Percentiles rank a stretch among this genome's conserved stretches.
Conservation (phyloP, 2,797 vertebrate genomes). For the Passerculus sandwichensis region DNA sequence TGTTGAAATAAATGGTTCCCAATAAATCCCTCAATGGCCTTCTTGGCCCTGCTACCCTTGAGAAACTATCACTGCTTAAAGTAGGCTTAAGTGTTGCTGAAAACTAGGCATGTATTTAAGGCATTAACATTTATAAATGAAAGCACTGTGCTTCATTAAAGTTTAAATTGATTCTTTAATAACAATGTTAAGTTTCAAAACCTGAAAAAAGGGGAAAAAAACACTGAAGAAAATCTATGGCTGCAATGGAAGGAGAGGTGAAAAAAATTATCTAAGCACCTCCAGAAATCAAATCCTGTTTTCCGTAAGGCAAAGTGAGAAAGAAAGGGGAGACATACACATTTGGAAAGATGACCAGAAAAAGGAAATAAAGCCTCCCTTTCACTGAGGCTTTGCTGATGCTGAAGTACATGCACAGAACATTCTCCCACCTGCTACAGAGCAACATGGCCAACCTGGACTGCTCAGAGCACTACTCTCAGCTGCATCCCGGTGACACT, state of each 20-base stretch:
- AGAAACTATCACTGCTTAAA: not conserved
- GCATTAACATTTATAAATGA: not conserved
- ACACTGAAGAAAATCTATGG: not conserved
- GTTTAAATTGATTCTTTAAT: constrained; percentile 7
- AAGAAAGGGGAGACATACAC: not conserved
- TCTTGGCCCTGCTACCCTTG: not conserved
- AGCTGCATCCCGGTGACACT: not conserved
- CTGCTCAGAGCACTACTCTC: not conserved
- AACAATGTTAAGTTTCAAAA: not conserved
- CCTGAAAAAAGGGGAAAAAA: not conserved
- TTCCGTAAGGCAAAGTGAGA: not conserved
- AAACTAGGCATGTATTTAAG: not conserved
- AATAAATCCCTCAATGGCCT: not conserved
- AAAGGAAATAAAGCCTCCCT: not conserved
- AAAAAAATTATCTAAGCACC: not conserved
- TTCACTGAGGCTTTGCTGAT: not conserved
- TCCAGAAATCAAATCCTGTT: not conserved
- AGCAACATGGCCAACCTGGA: not conserved
- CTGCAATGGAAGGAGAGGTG: not conserved
- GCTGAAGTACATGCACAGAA: not conserved
- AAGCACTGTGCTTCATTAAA: not conserved
- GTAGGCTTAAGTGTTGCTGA: not conserved
- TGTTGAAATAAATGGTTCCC: not conserved
- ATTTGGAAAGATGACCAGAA: not conserved
- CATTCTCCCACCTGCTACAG: not conserved